Base-by-base conservation (phyloP, 2,888 invertebrate species). In the Apotomis turbidana region DNA sequence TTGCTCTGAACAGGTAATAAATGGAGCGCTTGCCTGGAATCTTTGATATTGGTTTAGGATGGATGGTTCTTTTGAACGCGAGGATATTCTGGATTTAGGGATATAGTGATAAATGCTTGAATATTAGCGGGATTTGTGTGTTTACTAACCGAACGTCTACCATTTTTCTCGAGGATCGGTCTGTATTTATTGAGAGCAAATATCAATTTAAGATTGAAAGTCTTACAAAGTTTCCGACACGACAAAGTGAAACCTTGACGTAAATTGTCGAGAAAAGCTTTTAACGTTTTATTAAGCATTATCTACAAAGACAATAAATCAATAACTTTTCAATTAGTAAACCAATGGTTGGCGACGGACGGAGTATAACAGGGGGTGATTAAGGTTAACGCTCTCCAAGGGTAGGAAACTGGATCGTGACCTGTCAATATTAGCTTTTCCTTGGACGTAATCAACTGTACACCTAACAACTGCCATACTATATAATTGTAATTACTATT, bases 321-420 rank as follows among this genome's bases (percentile, higher is more conserved):
- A 76, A 77, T 78, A 78, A 78, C 69, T 75, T 75, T 79, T 79
- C 79, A 83, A 81, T 81, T 80, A 80, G 75, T 74, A 74, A 68
- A 79, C 73, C 80, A 78, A 79, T 74, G 74, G 76, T 68, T 70
- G 55, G 75, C 76, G 77, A 79, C 74, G 68, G 77, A 79, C 74
- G 68, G 76, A 77, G 76, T 78, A 74, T 78, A 78, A 78, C 78
- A 82, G 78, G 75, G 79, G 77, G 78, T 77, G 75, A 75, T 79
- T 79, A 70, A 80, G 81, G 84, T 81, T 81, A 83, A 83, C 75
- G 79, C 79, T 80, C 78, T 77, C 73, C 78, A 63, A 57, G 77
- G 75, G 71, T 63, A 68, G 71, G 68, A 79, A 82, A 76, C 76
- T 76, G 70, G 77, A 78, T 79, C 81, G 79, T 80, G 83, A 80